phyloP scores from a whole-genome alignment of 2,113 vertebrate species.

The pig (Sus scrofa) region DNA sequence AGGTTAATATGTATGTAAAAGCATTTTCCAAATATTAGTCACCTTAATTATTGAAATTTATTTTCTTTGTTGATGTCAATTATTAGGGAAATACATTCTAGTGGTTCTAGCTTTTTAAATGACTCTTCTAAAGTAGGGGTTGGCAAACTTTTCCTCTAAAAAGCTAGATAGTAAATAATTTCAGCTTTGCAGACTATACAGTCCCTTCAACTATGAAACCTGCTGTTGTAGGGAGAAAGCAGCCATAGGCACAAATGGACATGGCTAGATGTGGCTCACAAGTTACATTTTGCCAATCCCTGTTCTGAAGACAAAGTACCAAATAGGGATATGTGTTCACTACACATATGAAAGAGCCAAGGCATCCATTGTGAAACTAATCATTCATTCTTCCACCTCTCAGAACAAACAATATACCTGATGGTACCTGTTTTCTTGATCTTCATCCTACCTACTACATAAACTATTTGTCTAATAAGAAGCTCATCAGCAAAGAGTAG shows the following conservation, averaged over 20 bases:
- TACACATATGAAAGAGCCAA: background rate
- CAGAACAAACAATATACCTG: background rate
- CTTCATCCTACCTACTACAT: background rate
- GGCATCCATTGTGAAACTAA: background rate
- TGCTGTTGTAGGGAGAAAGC: background rate
- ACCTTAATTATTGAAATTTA: background rate
- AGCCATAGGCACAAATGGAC: background rate
- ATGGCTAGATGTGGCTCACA: background rate
- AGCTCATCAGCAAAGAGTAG: background rate
- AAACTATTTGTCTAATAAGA: background rate
- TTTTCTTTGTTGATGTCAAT: background rate
- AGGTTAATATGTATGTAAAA: background rate
- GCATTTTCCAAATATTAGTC: background rate
- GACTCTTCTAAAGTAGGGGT: background rate
- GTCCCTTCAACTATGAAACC: background rate
- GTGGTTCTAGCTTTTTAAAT: background rate
- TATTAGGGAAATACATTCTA: background rate
- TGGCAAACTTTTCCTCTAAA: background rate
- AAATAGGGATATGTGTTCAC: background rate
- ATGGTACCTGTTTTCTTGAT: background rate
- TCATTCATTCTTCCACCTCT: background rate
- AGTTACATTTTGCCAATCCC: background rate
- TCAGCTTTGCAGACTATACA: background rate
- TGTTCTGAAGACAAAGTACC: background rate
- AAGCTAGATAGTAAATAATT: background rate